These are phyloP conservation scores for Mormyrus lacerda DNA, from an alignment of 2,113 vertebrate species.

Conservation along the genomic window DNA sequence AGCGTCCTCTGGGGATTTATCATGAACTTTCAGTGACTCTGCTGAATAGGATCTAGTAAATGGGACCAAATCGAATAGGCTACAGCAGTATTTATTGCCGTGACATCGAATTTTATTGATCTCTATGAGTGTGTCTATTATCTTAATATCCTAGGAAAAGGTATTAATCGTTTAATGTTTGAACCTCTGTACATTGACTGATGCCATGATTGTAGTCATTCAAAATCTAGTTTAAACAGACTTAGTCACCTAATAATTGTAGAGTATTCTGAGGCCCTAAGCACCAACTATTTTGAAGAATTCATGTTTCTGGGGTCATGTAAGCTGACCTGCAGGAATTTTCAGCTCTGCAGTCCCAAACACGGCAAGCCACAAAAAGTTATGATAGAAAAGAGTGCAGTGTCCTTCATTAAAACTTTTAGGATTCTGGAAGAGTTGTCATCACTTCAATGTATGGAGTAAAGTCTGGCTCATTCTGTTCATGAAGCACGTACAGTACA, in stretches of 20 bases:
- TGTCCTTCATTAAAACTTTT: neutral
- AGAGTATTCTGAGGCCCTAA: neutral
- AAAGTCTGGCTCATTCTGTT: neutral
- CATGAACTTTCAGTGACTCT: constrained; percentile 58
- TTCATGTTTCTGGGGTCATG: neutral
- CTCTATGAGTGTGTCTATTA: neutral
- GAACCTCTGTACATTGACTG: neutral
- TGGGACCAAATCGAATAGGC: constrained; percentile 20
- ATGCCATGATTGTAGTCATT: neutral
- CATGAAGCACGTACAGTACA: neutral
- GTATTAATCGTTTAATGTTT: constrained; percentile 1
- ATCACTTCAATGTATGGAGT: neutral
- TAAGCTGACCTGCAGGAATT: neutral
- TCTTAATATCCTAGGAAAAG: neutral
- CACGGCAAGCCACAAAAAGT: neutral
- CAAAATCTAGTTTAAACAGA: neutral
- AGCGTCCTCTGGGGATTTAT: constrained; percentile 30
- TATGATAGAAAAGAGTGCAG: neutral
- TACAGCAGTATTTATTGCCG: constrained; percentile 14
- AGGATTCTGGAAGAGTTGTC: neutral
- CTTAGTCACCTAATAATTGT: neutral
- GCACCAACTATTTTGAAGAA: neutral
- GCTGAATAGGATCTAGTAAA: constrained; percentile 13
- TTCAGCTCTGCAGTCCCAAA: neutral
- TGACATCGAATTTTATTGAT: constrained; percentile 13